Evolutionary conservation across 2,797 vertebrate genomes (phyloP).

Genomic region (Pantherophis vulpinus): DNA sequence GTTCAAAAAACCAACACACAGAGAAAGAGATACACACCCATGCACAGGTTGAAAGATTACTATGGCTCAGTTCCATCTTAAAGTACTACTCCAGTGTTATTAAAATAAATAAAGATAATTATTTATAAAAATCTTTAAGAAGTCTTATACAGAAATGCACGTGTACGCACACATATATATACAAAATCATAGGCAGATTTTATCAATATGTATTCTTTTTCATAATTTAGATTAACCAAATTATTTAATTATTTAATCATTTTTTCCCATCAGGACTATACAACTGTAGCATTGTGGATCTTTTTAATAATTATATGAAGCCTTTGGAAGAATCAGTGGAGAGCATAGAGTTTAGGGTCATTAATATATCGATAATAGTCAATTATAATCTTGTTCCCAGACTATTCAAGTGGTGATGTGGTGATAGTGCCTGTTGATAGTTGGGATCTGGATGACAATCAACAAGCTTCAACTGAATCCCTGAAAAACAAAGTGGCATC

Average conservation of each 20-base stretch:
- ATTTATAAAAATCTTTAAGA: too few species aligned
- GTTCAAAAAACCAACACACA: not conserved
- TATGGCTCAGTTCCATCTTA: not conserved
- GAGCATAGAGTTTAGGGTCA: not conserved
- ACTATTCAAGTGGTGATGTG: not conserved
- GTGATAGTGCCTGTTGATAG: not conserved
- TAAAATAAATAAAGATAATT: too few species aligned
- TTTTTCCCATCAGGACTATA: too few species aligned
- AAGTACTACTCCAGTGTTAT: too few species aligned
- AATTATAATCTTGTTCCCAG: not conserved
- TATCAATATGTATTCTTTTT: too few species aligned
- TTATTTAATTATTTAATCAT: too few species aligned
- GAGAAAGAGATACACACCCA: not conserved
- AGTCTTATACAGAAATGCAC: too few species aligned
- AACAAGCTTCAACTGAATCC: not conserved
- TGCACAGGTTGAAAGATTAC: not conserved
- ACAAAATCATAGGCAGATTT: too few species aligned
- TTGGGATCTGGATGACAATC: not conserved
- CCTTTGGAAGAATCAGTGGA: not conserved
- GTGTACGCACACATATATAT: too few species aligned
- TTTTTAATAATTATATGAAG: not conserved
- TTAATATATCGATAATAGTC: not conserved
- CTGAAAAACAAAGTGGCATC: not conserved
- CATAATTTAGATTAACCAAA: too few species aligned
- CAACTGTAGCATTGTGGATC: too few species aligned